Base-by-base conservation (phyloP, 2,888 invertebrate genomes). In the Amphimallon solstitiale region DNA sequence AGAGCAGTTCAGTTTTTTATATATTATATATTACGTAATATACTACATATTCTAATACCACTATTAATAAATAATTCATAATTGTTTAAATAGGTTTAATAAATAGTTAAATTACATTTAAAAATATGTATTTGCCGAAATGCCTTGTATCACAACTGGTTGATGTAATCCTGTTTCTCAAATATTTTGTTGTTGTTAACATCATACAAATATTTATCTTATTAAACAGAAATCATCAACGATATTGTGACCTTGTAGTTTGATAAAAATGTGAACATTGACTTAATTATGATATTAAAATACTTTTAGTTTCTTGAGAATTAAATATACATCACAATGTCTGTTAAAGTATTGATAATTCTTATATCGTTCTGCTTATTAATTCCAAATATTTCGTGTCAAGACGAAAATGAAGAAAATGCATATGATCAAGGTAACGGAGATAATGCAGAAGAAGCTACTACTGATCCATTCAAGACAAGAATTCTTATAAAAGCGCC, bases 401-500 rank as follows among this genome's bases (percentile, higher is more conserved):
- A 60, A 3, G 45, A 60, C 9, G 60, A 46, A 60, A 21, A 48
- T 19, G 35, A 35, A 51, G 51, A 51, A 15, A 9, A 10, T 9
- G 35, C 10, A n/a, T n/a, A n/a, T 17, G 51, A 9, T 2, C 46
- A 46, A 46, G 2, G 29, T 4, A 34, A 12, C 6, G 35, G 35
- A 51, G 51, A 51, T 10, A 9, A 10, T 7, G 35, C 10, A 10
- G 51, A 15, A 2, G 60, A 46, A 46, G 2, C 23, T 4, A 34
- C 23, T 12, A 34, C 7, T 5, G 48, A 48, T 12, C 19, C 14
- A 10, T 2, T 9, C 6, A 45, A n/a, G 1, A 43, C 9, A n/a
- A 59, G 56, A 15, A n/a, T 34, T 9, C 10, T 59, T 19, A 63
- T 63, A 17, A 63, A 51, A 10, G 63, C 40, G 2, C 63, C 63